Conservation (phyloP, 2,888 invertebrate species). For the Dermolepida albohirtum region DNA sequence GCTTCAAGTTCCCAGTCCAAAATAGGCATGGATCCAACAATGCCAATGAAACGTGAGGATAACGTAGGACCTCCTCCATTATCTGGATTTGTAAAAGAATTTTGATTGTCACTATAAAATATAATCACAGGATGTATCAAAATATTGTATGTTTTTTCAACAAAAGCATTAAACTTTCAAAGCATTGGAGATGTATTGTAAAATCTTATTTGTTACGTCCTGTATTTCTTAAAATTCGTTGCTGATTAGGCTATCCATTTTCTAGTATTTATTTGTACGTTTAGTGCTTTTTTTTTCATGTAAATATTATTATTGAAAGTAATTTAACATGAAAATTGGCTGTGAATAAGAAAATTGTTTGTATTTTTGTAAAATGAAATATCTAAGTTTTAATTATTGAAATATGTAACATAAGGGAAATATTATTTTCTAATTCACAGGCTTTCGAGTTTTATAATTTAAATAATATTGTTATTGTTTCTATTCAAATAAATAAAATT, state of each 20-base stretch:
- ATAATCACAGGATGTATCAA: neutral
- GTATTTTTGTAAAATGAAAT: slow-evolving; percentile 15
- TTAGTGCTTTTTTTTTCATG: neutral
- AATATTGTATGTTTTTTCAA: neutral
- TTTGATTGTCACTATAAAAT: neutral
- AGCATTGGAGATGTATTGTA: neutral
- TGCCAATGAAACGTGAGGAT: slow-evolving; percentile 62
- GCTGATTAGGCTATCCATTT: neutral
- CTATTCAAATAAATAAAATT: slow-evolving; percentile 16
- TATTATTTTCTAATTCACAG: slow-evolving; percentile 22
- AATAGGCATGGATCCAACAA: slow-evolving; percentile 67
- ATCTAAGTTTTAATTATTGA: neutral
- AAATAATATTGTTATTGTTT: slow-evolving; percentile 8
- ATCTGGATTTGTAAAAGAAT: slow-evolving; percentile 65
- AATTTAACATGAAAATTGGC: slow-evolving; percentile 25
- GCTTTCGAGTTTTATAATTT: slow-evolving; percentile 1
- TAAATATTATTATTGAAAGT: neutral
- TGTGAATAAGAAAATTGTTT: slow-evolving; percentile 24
- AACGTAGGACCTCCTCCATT: slow-evolving; percentile 69
- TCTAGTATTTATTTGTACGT: slow-evolving; percentile 13
- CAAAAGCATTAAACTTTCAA: neutral
- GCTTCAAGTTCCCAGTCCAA: slow-evolving; percentile 33
- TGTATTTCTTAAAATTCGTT: neutral
- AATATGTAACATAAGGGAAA: neutral
- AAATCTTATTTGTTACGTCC: neutral